Conservation (phyloP, 1,140 invertebrate genomes). For the Ridgeia piscesae region DNA sequence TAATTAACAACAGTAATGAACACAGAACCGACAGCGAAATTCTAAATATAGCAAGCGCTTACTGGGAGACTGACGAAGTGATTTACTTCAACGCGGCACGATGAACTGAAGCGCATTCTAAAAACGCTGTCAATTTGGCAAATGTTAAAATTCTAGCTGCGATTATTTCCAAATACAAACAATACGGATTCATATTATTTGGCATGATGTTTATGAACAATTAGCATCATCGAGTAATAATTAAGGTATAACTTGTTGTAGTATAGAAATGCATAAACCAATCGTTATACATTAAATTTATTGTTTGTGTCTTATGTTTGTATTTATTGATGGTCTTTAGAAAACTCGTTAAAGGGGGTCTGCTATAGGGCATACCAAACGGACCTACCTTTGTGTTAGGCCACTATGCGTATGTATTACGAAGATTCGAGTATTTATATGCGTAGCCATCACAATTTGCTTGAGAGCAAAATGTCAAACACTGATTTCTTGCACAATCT, state of each 20-base stretch:
- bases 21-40: not conserved
- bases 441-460: too few relatives aligned
- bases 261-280: too few relatives aligned
- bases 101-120: not conserved
- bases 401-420: too few relatives aligned
- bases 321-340: too few relatives aligned
- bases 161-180: not conserved
- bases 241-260: not conserved
- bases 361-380: too few relatives aligned
- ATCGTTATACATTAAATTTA: too few relatives aligned
- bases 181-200: not conserved
- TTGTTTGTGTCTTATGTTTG: too few relatives aligned
- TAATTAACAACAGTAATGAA: constrained; percentile 2
- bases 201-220: not conserved
- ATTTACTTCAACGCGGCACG: not conserved
- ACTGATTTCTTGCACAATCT: too few relatives aligned
- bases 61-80: not conserved
- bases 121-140: not conserved
- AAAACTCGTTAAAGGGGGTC: too few relatives aligned
- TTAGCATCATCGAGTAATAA: not conserved
- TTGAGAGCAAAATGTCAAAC: too few relatives aligned
- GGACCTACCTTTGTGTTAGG: too few relatives aligned
- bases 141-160: not conserved
- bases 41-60: not conserved
- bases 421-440: too few relatives aligned